These are phyloP conservation scores for Zaprionus davidi DNA, from an alignment of 1,140 invertebrate species.

Conservation along the genomic window DNA sequence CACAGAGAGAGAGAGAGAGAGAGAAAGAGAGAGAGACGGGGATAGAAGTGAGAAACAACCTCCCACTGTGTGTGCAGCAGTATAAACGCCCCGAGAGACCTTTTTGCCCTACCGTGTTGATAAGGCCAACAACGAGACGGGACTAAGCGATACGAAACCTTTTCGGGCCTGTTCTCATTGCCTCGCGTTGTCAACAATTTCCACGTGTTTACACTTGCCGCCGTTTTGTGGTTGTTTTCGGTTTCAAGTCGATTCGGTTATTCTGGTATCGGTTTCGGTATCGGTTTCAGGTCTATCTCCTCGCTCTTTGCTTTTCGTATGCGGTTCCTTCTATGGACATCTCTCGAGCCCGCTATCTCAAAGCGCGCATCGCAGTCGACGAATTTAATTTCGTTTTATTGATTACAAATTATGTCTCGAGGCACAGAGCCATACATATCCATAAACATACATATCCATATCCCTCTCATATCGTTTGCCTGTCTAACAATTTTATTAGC, in stretches of 20 bases:
- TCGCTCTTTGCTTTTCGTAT: not conserved
- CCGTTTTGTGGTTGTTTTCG: conserved; percentile 64
- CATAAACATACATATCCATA: conserved; percentile 25
- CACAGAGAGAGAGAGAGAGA: conserved; percentile 5
- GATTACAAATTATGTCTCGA: conserved; percentile 77
- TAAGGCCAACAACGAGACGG: not conserved
- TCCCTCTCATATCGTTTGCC: conserved; percentile 54
- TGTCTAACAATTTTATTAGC: conserved; percentile 78
- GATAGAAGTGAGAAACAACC: conserved; percentile 31
- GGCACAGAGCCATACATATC: conserved; percentile 17
- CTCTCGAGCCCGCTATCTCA: conserved; percentile 62
- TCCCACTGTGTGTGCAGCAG: conserved; percentile 72
- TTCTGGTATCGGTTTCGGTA: conserved; percentile 12
- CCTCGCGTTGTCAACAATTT: conserved; percentile 41
- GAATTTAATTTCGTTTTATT: conserved; percentile 72
- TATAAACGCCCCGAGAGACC: conserved; percentile 66
- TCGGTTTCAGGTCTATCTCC: conserved; percentile 13
- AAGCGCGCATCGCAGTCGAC: conserved; percentile 64
- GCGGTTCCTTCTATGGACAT: conserved; percentile 18
- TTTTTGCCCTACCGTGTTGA: conserved; percentile 36
- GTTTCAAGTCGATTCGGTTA: conserved; percentile 10
- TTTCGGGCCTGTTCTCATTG: conserved; percentile 23
- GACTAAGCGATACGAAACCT: not conserved
- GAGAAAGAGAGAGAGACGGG: no score
- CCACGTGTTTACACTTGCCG: conserved; percentile 80